A percentile compares a stretch with the other conserved stretches of the same genome.
phyloP scores from a whole-genome alignment of 2,113 vertebrate species.

The Dascyllus trimaculatus region DNA sequence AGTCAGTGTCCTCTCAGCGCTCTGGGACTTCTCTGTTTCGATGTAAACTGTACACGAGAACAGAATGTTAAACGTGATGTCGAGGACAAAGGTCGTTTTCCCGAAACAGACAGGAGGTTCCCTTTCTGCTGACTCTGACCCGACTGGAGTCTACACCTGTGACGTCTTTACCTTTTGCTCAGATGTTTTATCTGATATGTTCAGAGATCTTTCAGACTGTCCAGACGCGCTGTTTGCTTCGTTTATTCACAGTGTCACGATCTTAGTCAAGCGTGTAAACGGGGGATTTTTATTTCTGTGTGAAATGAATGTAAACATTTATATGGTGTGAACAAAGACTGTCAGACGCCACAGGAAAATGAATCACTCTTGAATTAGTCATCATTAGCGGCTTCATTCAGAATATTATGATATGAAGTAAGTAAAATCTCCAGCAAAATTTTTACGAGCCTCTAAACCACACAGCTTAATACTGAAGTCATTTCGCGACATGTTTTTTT shows the following conservation, averaged over 20 bases:
- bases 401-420: background rate
- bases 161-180: background rate
- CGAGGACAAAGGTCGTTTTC: slow-evolving; percentile 6
- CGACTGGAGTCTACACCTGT: background rate
- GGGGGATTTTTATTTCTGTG: slow-evolving; percentile 7
- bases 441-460: background rate
- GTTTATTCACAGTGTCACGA: background rate
- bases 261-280: slow-evolving; percentile 3
- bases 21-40: slow-evolving; percentile 40
- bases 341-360: background rate
- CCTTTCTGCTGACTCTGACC: slow-evolving; percentile 5
- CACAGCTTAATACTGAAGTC: background rate
- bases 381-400: slow-evolving; percentile 12
- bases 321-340: slow-evolving; percentile 3
- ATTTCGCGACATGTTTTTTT: slow-evolving; percentile 10
- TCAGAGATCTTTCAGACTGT: background rate
- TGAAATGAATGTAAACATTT: slow-evolving; percentile 32
- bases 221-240: background rate
- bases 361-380: slow-evolving; percentile 24
- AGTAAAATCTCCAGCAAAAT: background rate
- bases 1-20: background rate
- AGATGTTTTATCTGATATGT: background rate
- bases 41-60: slow-evolving; percentile 5
- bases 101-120: background rate
- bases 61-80: slow-evolving; percentile 3